Conservation (phyloP, 2,888 invertebrate genomes). For the Disparrhopalites patrizii region DNA sequence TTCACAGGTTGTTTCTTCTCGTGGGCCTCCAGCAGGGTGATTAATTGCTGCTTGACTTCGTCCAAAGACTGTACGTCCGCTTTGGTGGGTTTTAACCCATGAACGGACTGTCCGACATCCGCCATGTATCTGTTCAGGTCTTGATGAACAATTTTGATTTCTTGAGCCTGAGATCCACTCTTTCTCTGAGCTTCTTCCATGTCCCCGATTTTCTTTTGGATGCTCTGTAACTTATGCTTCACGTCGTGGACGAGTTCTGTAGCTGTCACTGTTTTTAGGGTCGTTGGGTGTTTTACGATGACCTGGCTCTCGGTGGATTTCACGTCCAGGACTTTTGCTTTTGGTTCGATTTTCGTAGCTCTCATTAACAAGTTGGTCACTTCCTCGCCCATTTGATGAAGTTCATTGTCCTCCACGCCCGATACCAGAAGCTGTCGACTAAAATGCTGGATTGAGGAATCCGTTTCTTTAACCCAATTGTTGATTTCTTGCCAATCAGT, state of each 20-base stretch:
- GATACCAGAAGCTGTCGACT: conserved; percentile 19
- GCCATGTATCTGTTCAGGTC: conserved; percentile 10
- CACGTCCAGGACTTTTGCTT: not conserved
- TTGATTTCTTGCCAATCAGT: conserved; percentile 80
- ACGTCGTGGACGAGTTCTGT: conserved; percentile 30
- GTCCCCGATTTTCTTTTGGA: conserved; percentile 10
- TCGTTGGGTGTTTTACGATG: conserved; percentile 16
- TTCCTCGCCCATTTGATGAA: conserved; percentile 8
- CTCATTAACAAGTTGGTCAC: not conserved
- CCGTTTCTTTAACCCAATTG: conserved; percentile 74
- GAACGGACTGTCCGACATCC: not conserved
- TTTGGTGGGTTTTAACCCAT: conserved; percentile 13
- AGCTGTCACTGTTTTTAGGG: conserved; percentile 8
- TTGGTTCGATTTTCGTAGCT: not conserved
- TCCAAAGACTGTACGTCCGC: not conserved
- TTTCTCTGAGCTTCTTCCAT: conserved; percentile 8
- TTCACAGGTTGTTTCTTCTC: conserved; percentile 13
- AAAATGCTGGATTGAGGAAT: conserved; percentile 68
- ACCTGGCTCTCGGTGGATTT: conserved; percentile 1
- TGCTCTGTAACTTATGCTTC: conserved; percentile 33
- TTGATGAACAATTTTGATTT: conserved; percentile 19
- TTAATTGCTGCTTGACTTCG: not conserved
- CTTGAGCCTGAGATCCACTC: conserved; percentile 11
- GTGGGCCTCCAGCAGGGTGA: not conserved
- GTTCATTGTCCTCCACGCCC: conserved; percentile 15